phyloP scores from a whole-genome alignment of 2,113 vertebrate species.

The Casuarius casuarius region DNA sequence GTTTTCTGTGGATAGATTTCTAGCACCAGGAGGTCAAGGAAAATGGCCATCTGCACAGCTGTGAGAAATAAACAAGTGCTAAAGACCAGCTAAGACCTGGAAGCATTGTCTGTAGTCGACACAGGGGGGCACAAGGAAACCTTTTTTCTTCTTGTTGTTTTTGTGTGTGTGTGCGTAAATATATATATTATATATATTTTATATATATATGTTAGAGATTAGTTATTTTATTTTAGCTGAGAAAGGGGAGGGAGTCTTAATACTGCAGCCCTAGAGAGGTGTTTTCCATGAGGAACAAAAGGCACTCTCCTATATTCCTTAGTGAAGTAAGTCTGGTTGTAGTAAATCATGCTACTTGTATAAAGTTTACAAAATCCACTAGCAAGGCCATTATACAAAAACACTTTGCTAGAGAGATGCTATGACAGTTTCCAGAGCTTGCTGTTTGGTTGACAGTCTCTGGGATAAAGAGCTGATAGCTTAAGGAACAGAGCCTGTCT shows the following conservation, averaged over 20 bases:
- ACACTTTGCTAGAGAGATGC: background rate
- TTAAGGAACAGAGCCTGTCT: background rate
- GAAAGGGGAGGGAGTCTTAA: background rate
- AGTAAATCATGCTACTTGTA: background rate
- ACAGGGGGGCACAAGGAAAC: background rate
- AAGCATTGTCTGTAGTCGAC: background rate
- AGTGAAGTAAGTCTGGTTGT: background rate
- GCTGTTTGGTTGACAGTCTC: background rate
- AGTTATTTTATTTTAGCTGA: background rate
- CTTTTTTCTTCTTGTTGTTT: background rate
- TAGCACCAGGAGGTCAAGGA: background rate
- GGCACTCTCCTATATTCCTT: background rate
- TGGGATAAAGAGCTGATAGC: background rate
- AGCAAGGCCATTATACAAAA: background rate
- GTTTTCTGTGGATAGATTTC: background rate
- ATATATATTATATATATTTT: no score
- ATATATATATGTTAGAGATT: background rate
- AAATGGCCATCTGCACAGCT: background rate
- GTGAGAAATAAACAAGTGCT: background rate
- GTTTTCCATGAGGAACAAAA: background rate
- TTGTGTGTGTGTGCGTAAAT: background rate
- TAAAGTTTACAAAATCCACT: background rate
- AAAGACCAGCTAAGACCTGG: background rate
- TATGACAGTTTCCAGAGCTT: background rate
- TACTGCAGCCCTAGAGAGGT: background rate